These are phyloP conservation scores for Ceratitis capitata DNA, from an alignment of 1,140 invertebrate species.

Conservation along the genomic window DNA sequence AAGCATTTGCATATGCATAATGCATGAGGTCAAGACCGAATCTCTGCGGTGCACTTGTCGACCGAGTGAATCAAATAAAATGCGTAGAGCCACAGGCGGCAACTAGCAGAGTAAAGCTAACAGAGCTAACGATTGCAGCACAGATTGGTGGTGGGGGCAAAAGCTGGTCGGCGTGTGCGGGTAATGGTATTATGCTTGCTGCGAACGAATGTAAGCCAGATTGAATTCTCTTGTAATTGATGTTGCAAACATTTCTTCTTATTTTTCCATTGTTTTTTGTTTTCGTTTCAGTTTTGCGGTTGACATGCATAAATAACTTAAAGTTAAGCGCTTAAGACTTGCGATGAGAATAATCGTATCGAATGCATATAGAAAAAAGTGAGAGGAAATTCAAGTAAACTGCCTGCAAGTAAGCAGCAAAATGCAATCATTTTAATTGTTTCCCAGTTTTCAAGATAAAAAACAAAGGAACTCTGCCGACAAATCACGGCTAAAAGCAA, in stretches of 20 bases:
- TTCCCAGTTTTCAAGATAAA: background rate
- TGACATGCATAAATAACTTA: background rate
- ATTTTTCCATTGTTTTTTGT: too few relatives aligned
- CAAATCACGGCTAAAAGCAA: constrained; percentile 5
- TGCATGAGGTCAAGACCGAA: background rate
- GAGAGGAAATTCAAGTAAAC: background rate
- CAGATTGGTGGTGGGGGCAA: too few relatives aligned
- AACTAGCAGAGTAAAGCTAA: background rate
- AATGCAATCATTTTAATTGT: background rate
- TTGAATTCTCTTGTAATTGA: constrained; percentile 29
- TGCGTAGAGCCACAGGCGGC: constrained; percentile 2
- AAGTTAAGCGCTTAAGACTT: background rate
- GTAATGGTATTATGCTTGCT: background rate
- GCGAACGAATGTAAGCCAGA: background rate
- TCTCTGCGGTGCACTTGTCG: constrained; percentile 12
- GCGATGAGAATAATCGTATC: background rate
- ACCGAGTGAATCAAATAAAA: constrained; percentile 34
- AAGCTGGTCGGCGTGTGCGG: background rate
- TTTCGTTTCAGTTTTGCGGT: background rate
- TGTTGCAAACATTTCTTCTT: background rate
- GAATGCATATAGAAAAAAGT: too few relatives aligned
- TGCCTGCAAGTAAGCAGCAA: background rate
- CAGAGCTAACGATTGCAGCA: background rate
- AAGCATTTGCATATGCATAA: background rate
- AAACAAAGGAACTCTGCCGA: background rate